Conservation (phyloP, 2,888 invertebrate species). For the Aelia acuminata region DNA sequence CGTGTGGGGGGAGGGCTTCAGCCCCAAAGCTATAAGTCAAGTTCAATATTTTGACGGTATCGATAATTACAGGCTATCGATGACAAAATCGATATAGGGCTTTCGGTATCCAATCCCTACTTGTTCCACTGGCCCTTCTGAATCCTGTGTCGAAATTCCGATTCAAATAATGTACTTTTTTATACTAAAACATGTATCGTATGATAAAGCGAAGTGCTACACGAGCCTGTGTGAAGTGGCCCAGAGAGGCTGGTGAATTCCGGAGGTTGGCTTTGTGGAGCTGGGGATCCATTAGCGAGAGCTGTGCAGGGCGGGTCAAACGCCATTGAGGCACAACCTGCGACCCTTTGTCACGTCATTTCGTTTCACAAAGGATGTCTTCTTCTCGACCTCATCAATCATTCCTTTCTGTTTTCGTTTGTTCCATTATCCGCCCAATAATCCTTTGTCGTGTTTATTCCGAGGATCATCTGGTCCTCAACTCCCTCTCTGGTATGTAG, state of each 20-base stretch:
- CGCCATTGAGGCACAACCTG: not conserved
- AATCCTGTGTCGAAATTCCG: not conserved
- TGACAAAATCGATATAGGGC: too few relatives aligned
- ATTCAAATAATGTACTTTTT: not conserved
- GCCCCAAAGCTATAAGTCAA: too few relatives aligned
- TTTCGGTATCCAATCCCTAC: too few relatives aligned
- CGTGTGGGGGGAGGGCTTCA: too few relatives aligned
- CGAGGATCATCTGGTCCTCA: not conserved
- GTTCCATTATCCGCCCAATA: slow-evolving; percentile 12
- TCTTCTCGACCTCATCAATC: slow-evolving; percentile 29
- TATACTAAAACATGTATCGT: not conserved
- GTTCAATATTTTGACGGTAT: too few relatives aligned
- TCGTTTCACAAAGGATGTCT: not conserved
- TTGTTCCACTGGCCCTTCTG: not conserved
- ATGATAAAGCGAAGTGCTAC: not conserved
- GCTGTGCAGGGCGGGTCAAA: not conserved
- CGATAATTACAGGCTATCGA: too few relatives aligned
- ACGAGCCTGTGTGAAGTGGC: not conserved
- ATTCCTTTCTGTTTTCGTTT: slow-evolving; percentile 27
- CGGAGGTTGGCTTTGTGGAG: not conserved
- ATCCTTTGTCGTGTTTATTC: slow-evolving; percentile 19
- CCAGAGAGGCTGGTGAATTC: not conserved
- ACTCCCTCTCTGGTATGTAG: not conserved
- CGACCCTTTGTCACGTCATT: not conserved
- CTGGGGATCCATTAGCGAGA: not conserved